Base-by-base conservation (phyloP, 2,888 invertebrate genomes). In the Tolmerus cingulatus region DNA sequence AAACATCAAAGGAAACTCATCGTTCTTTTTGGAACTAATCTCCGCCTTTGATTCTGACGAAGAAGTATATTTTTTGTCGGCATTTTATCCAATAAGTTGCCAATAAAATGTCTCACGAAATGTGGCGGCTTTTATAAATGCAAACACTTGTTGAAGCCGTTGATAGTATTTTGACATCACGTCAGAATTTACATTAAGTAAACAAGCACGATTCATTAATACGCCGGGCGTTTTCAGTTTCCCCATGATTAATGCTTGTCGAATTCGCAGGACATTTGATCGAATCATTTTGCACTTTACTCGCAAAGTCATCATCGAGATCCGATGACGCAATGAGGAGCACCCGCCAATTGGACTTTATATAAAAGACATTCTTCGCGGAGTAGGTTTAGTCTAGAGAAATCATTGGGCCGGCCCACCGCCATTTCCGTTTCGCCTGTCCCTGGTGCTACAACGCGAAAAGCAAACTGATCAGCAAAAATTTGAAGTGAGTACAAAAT, bases 181-280 rank as follows among this genome's bases (percentile, higher is more conserved):
- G 19, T n/a, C 43, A 4, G 23, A 76, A 30, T 55, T 81, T 30
- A 81, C 16, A n/a, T 16, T 51, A 81, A 51, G 55, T 81, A 81
- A 3, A n/a, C 81, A 81, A 16, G 81, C 81, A 55, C 81, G 81
- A 78, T 43, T 81, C 46, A 81, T 51, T 43, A 55, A 14, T 34
- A 7, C 27, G 43, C 37, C 9, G 14, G 40, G 77, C 77, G 40
- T 14, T 78, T 40, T 40, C 23, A 51, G 16, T 81, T 81, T 81
- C 7, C 81, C 81, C 81, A 81, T 81, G 81, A 81, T 81, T 81
- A 81, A 81, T 81, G 19, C 81, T 55, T 30, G 66, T 66, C 23
- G 23, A 66, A 66, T 43, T 51, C 14, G 27, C 81, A 81, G 55
- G 55, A 81, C 55, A 30, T 55, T 81, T 16, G 30, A n/a, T 14